Conservation (phyloP, 1,140 invertebrate genomes). For the Drosophila paulistorum region DNA sequence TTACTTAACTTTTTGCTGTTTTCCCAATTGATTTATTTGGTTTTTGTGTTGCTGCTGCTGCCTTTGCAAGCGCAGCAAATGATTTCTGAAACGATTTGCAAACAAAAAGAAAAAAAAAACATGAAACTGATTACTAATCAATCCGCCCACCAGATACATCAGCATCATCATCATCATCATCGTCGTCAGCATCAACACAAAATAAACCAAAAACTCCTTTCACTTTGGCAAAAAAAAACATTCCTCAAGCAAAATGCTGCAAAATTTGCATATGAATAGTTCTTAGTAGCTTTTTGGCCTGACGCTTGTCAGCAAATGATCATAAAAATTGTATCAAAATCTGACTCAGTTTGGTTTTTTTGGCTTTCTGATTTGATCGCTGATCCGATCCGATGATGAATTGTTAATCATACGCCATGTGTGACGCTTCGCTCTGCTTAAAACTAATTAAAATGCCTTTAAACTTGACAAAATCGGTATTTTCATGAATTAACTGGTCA, state of each 20-base stretch:
- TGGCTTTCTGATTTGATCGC: constrained; percentile 8
- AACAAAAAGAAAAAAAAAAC: neutral
- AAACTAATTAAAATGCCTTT: constrained; percentile 77
- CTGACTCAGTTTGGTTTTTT: constrained; percentile 45
- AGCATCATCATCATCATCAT: neutral
- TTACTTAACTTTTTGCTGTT: constrained; percentile 54
- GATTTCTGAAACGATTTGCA: constrained; percentile 37
- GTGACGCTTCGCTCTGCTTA: constrained; percentile 56
- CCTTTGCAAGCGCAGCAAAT: constrained; percentile 67
- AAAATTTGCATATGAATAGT: constrained; percentile 62
- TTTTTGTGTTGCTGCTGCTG: constrained; percentile 34
- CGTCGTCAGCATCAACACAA: neutral
- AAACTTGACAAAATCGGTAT: constrained; percentile 74
- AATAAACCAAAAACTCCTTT: constrained; percentile 43
- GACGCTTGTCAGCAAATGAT: constrained; percentile 38
- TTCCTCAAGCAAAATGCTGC: constrained; percentile 34
- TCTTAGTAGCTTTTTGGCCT: neutral
- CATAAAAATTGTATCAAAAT: constrained; percentile 58
- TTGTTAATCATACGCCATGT: constrained; percentile 67
- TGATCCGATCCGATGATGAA: constrained; percentile 27
- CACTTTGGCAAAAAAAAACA: constrained; percentile 35
- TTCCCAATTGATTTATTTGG: constrained; percentile 69
- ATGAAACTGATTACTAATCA: constrained; percentile 60
- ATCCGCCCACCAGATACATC: constrained; percentile 32
- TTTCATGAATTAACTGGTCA: constrained; percentile 78